Conservation (phyloP, 2,113 vertebrate genomes). For the Nyctibius bracteatus region DNA sequence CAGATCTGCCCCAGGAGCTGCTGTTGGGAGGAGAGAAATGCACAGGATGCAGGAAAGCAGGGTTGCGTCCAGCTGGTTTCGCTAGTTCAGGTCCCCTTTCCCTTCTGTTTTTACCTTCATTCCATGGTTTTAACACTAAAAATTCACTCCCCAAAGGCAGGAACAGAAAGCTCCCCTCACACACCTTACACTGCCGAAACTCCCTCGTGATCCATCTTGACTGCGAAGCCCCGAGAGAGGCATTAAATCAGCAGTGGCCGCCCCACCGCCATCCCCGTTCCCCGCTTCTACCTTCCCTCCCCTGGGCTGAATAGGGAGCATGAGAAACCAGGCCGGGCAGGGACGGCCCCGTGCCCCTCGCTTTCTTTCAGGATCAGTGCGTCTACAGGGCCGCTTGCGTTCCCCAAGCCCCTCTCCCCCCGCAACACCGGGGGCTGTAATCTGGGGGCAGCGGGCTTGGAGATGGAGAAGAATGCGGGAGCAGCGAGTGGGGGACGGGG, state of each 20-base stretch:
- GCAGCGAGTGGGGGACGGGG: neutral
- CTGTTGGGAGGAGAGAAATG: neutral
- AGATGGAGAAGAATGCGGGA: constrained; percentile 39
- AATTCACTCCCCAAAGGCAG: neutral
- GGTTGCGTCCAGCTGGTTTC: neutral
- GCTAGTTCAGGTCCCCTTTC: neutral
- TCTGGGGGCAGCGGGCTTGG: neutral
- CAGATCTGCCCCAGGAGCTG: neutral
- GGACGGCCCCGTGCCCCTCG: neutral
- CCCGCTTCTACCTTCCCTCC: neutral
- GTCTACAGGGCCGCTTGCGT: neutral
- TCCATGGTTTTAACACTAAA: neutral
- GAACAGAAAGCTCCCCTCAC: accelerated
- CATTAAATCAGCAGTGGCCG: neutral
- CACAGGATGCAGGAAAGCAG: accelerated
- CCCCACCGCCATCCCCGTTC: neutral
- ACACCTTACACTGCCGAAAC: neutral
- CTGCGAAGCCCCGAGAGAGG: accelerated
- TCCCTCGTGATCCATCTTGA: neutral
- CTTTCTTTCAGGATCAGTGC: constrained; percentile 41
- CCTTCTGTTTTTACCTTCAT: neutral
- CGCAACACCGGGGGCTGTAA: neutral
- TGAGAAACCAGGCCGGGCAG: constrained; percentile 36
- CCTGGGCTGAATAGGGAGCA: constrained; percentile 30
- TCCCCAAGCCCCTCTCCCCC: neutral